Evolutionary conservation across 2,113 vertebrate species (phyloP).

Genomic region (Oceanodroma tethys): DNA sequence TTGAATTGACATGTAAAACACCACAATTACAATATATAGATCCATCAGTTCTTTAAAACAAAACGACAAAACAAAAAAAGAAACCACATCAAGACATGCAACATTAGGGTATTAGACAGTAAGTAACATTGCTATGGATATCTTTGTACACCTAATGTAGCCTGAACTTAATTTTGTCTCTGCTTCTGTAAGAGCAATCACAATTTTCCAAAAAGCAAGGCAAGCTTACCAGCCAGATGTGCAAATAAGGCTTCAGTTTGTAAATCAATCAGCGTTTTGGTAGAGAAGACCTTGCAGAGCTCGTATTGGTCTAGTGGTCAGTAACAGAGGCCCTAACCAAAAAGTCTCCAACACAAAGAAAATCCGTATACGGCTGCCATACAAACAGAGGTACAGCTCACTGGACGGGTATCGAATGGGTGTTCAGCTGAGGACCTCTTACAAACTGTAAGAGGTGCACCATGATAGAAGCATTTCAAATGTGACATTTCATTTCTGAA

Average conservation of each 20-base stretch:
- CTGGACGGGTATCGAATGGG: neutral
- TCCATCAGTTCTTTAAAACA: slow-evolving; percentile 86
- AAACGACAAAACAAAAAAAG: slow-evolving; percentile 78
- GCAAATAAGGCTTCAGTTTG: slow-evolving; percentile 60
- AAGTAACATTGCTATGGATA: slow-evolving; percentile 76
- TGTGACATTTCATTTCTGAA: neutral
- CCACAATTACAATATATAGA: slow-evolving; percentile 93
- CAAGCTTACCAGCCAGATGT: slow-evolving; percentile 46
- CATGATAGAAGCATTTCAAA: neutral
- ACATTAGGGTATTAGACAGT: slow-evolving; percentile 88
- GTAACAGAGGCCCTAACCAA: slow-evolving; percentile 48
- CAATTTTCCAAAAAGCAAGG: slow-evolving; percentile 58
- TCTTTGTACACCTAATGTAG: slow-evolving; percentile 64
- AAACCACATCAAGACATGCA: slow-evolving; percentile 90
- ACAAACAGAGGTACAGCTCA: slow-evolving; percentile 15
- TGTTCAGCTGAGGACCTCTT: neutral
- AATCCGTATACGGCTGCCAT: neutral
- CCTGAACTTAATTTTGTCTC: slow-evolving; percentile 56
- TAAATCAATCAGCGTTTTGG: slow-evolving; percentile 6
- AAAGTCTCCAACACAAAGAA: slow-evolving; percentile 35
- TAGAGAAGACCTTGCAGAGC: slow-evolving; percentile 19
- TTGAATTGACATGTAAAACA: slow-evolving; percentile 89
- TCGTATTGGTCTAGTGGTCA: slow-evolving; percentile 9
- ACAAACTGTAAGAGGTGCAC: neutral
- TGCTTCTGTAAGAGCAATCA: slow-evolving; percentile 33